These are phyloP conservation scores for Hydrotaea cyrtoneurina DNA, from an alignment of 2,888 invertebrate genomes.

Conservation along the genomic window DNA sequence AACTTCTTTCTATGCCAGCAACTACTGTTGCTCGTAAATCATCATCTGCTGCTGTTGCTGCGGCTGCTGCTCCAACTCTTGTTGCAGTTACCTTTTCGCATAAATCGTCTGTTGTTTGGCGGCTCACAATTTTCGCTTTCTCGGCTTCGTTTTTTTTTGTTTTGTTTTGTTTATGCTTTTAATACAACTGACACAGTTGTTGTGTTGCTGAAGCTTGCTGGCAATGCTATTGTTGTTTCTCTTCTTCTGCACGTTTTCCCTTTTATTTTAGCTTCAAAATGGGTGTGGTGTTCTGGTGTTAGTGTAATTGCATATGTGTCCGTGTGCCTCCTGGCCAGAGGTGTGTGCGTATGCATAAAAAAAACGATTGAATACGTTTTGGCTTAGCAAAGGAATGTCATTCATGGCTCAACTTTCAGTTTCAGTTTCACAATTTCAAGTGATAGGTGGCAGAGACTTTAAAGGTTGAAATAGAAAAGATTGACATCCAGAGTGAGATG, in stretches of 20 bases:
- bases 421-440: background rate
- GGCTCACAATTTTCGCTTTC: background rate
- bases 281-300: background rate
- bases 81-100: background rate
- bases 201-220: background rate
- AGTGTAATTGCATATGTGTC: background rate
- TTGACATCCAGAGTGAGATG: too few relatives aligned
- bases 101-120: background rate
- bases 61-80: background rate
- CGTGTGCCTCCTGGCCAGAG: background rate
- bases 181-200: conserved; percentile 6
- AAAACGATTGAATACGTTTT: background rate
- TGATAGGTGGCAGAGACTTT: background rate
- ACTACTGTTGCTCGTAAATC: background rate
- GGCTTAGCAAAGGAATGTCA: background rate
- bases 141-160: background rate
- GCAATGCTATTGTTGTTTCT: background rate
- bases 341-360: background rate
- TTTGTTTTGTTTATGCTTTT: background rate
- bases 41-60: conserved; percentile 1
- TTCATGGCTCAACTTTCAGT: background rate
- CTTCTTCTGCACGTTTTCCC: background rate
- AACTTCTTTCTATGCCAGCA: background rate
- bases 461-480: too few relatives aligned
- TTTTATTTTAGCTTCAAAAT: background rate